Conservation (phyloP, 1,140 invertebrate genomes). For the Carposina sasakii region DNA sequence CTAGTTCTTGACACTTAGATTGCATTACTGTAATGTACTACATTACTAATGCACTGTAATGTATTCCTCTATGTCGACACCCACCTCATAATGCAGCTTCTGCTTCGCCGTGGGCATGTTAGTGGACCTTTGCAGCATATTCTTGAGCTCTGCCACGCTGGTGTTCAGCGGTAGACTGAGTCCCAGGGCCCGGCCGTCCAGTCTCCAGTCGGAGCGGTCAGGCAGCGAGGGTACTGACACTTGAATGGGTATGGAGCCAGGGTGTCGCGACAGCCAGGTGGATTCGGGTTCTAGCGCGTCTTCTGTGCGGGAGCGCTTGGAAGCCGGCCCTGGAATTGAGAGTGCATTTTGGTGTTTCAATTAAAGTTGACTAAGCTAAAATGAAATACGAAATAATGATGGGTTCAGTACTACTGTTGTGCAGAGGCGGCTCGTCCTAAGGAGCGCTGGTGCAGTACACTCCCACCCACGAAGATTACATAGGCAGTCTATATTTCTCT, state of each 20-base stretch:
- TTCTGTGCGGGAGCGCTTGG: conserved; percentile 93
- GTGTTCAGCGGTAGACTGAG: conserved; percentile 88
- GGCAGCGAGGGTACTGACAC: conserved; percentile 82
- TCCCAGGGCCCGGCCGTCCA: conserved; percentile 92
- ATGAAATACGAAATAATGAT: no score
- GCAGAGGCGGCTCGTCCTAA: no score
- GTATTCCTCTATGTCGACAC: no score
- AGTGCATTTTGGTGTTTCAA: no score
- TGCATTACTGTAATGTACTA: no score
- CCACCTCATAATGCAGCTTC: conserved; percentile 94
- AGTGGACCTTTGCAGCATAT: conserved; percentile 89
- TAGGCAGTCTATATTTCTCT: no score
- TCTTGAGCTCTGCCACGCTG: conserved; percentile 89
- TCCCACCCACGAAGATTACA: no score
- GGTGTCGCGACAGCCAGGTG: conserved; percentile 80
- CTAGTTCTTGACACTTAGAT: no score
- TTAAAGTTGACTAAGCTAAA: no score
- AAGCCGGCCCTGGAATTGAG: conserved; percentile 90
- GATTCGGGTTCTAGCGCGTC: conserved; percentile 93
- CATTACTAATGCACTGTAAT: no score
- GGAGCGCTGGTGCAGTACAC: no score
- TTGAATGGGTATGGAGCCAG: conserved; percentile 38
- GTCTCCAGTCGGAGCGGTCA: conserved; percentile 96
- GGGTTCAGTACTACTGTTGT: no score
- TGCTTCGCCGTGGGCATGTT: conserved; percentile 98